Evolutionary conservation across 2,888 invertebrate genomes (phyloP).

Genomic region (Leucoma salicis): DNA sequence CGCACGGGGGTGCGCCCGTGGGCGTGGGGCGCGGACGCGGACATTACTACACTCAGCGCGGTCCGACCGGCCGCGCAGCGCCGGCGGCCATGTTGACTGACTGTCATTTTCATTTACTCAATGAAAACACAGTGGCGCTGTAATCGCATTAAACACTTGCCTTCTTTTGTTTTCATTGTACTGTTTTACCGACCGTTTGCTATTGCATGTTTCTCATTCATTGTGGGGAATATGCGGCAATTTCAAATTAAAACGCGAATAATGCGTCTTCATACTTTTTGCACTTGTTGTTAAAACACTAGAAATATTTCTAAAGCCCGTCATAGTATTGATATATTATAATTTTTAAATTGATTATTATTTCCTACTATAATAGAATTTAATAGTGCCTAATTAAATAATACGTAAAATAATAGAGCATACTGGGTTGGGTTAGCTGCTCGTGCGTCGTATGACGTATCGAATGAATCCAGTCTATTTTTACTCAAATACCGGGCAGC

Average conservation of each 20-base stretch:
- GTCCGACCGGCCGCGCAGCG: constrained; percentile 75
- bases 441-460: constrained; percentile 42
- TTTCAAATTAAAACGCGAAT: constrained; percentile 39
- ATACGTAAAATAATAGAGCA: too few species aligned
- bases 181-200: constrained; percentile 66
- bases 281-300: too few species aligned
- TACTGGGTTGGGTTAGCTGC: too few species aligned
- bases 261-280: too few species aligned
- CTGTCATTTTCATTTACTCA: constrained; percentile 43
- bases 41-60: constrained; percentile 78
- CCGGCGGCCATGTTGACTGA: constrained; percentile 84
- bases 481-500: constrained; percentile 68
- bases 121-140: constrained; percentile 61
- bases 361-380: too few species aligned
- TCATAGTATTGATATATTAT: too few species aligned
- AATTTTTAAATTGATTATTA: too few species aligned
- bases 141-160: constrained; percentile 54
- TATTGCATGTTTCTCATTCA: constrained; percentile 31
- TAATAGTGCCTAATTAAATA: too few species aligned
- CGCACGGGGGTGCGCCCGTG: constrained; percentile 83
- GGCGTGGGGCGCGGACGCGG: constrained; percentile 81
- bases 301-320: too few species aligned
- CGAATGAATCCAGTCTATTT: constrained; percentile 62
- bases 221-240: constrained; percentile 55
- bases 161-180: constrained; percentile 59